A percentile compares a stretch with the other conserved stretches of the same genome.
Evolutionary conservation across 2,888 invertebrate species (phyloP).

Genomic region (Zelleria hepariella): DNA sequence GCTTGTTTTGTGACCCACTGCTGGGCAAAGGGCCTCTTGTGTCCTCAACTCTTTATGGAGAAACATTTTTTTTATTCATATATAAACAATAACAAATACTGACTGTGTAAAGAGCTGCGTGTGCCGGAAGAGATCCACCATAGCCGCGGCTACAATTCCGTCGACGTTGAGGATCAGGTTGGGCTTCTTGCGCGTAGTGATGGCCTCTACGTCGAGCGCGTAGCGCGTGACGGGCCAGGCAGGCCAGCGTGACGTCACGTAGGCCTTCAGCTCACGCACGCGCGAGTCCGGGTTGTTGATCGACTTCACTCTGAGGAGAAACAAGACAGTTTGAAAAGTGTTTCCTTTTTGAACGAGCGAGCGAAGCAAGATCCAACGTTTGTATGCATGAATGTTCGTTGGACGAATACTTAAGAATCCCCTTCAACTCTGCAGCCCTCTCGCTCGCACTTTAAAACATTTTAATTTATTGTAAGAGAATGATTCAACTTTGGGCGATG

Average conservation of each 20-base stretch:
- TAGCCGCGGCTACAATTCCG: constrained; percentile 97
- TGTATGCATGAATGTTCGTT: no score
- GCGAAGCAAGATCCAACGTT: no score
- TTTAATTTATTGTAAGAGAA: no score
- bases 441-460: no score
- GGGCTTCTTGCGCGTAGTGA: constrained; percentile 99
- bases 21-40: no score
- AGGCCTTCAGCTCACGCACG: constrained; percentile 97
- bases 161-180: constrained; percentile 99
- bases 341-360: no score
- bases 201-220: constrained; percentile 97
- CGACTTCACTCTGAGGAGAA: constrained; percentile 75
- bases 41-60: no score
- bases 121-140: constrained; percentile 96
- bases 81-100: constrained; percentile 21
- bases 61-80: neutral
- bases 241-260: constrained; percentile 94
- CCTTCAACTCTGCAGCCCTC: no score
- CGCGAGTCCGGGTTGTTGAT: constrained; percentile 99
- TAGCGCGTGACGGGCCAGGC: constrained; percentile 94
- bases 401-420: no score
- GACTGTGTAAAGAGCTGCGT: constrained; percentile 94
- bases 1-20: no score
- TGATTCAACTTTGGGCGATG: no score
- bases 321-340: no score